Evolutionary conservation across 1,140 invertebrate genomes (phyloP).

Genomic region (Tyrophagus putrescentiae): DNA sequence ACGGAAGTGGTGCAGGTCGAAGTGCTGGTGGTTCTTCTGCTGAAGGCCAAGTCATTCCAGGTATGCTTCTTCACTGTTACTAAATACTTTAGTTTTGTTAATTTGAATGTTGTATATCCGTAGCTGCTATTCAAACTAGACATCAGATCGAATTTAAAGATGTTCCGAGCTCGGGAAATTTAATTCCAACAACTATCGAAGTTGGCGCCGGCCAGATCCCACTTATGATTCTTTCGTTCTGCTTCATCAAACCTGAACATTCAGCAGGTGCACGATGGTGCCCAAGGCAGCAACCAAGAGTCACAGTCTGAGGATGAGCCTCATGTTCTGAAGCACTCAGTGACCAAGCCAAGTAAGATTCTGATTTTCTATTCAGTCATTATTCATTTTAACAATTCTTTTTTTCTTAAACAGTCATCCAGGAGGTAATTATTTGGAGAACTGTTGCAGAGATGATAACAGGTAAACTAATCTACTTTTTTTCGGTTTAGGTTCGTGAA

Average conservation of each 20-base stretch:
- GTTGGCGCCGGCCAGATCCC: neutral
- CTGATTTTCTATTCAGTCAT: too few relatives aligned
- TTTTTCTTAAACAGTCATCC: too few relatives aligned
- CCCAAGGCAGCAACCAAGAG: neutral
- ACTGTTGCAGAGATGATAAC: too few relatives aligned
- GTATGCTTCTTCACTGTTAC: neutral
- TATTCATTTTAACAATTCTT: too few relatives aligned
- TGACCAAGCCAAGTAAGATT: constrained; percentile 2
- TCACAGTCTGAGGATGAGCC: neutral
- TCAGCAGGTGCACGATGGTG: neutral
- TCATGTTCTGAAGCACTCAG: neutral
- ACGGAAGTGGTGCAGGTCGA: neutral
- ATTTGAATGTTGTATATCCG: neutral
- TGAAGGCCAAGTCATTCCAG: neutral
- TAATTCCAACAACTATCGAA: constrained; percentile 2
- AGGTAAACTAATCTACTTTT: too few relatives aligned
- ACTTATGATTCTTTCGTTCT: neutral
- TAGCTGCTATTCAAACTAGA: neutral
- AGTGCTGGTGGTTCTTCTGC: neutral
- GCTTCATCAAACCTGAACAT: constrained; percentile 3
- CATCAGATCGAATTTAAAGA: neutral
- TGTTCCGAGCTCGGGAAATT: neutral
- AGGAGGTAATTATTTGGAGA: too few relatives aligned
- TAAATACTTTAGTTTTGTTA: neutral
- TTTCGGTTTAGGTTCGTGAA: too few relatives aligned